Percentiles rank a stretch among this genome's conserved stretches.
Evolutionary conservation across 1,140 invertebrate species (phyloP).

Genomic region (Euwallacea similis): DNA sequence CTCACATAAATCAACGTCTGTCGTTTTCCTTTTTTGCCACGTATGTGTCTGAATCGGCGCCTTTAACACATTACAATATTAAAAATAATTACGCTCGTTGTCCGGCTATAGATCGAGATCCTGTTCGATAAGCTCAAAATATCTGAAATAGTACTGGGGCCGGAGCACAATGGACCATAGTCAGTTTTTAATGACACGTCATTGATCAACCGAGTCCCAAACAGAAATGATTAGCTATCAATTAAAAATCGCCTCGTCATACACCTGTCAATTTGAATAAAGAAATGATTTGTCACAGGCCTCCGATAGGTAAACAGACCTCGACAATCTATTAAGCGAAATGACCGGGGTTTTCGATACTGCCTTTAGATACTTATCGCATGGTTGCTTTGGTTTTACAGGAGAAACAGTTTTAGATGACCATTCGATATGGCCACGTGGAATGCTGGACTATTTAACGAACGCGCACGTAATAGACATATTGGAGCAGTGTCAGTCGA

Average conservation of each 20-base stretch:
- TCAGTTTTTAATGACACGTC: conserved; percentile 2
- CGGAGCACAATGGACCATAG: neutral
- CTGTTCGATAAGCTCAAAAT: neutral
- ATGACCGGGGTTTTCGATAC: conserved; percentile 27
- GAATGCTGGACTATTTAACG: conserved; percentile 7
- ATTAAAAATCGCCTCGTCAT: conserved; percentile 25
- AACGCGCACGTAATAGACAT: neutral
- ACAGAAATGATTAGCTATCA: conserved; percentile 14
- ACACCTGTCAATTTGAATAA: conserved; percentile 18
- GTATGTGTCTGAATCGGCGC: conserved; percentile 13
- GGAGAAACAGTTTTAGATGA: neutral
- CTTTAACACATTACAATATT: conserved; percentile 6
- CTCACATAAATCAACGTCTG: conserved; percentile 7
- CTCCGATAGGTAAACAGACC: conserved; percentile 14
- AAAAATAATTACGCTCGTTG: neutral
- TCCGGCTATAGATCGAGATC: neutral
- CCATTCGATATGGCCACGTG: neutral
- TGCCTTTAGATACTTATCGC: conserved; percentile 20
- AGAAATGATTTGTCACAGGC: conserved; percentile 24
- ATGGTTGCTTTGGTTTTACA: conserved; percentile 7
- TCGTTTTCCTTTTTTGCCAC: conserved; percentile 9
- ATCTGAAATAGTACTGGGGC: neutral
- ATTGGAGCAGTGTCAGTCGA: too few species aligned
- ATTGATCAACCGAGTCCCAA: conserved; percentile 3
- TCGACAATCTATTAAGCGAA: conserved; percentile 26